Conservation (phyloP, 2,113 vertebrate species). For the Telmatochromis sp. region DNA sequence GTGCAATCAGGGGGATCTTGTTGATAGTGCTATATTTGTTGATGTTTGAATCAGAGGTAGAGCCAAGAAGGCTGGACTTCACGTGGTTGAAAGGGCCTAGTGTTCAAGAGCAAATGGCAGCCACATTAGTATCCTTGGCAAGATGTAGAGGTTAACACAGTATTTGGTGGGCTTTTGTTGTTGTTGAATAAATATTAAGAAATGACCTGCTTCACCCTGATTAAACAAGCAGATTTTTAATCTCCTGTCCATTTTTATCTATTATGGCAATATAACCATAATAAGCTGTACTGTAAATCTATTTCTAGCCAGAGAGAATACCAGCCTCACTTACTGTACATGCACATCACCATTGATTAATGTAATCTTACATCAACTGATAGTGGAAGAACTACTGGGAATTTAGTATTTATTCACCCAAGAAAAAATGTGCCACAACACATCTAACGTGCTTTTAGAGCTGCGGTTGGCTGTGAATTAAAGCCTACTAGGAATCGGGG, state of each 20-base stretch:
- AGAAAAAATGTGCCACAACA: background rate
- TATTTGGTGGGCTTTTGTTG: background rate
- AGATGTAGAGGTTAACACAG: background rate
- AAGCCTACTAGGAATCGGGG: background rate
- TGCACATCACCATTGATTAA: background rate
- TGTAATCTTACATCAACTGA: background rate
- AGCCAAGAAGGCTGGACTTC: constrained; percentile 93
- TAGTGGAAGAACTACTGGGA: background rate
- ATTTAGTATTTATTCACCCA: background rate
- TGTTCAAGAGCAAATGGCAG: background rate
- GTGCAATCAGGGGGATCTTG: constrained; percentile 95
- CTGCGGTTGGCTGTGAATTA: background rate
- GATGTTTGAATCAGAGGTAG: constrained; percentile 97
- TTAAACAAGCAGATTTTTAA: background rate
- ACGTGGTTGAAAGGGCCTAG: constrained; percentile 94
- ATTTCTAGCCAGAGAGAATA: background rate
- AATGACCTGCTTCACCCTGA: background rate
- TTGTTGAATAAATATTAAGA: background rate
- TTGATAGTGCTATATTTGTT: constrained; percentile 98
- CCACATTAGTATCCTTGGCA: background rate
- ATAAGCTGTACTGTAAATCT: background rate
- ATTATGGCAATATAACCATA: background rate
- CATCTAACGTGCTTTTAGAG: background rate
- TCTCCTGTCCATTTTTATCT: background rate
- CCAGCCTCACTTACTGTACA: background rate